phyloP scores from a whole-genome alignment of 1,140 invertebrate genomes.

The Magallana angulata region DNA sequence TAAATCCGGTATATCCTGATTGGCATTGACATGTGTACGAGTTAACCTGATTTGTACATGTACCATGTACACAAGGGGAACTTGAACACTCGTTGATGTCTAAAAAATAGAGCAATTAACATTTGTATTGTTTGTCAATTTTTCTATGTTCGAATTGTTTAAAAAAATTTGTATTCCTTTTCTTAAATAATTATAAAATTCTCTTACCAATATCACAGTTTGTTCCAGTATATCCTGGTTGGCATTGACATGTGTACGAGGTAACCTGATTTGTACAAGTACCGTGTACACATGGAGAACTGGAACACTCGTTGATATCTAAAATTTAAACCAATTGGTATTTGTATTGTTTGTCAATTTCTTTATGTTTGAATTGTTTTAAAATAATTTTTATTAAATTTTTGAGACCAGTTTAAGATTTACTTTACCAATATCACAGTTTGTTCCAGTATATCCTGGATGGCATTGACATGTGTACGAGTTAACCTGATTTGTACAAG shows the following conservation, averaged over 20 bases:
- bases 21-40: slow-evolving; percentile 66
- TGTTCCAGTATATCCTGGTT: not conserved
- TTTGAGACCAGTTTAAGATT: too few species aligned
- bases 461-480: slow-evolving; percentile 6
- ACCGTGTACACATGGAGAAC: not conserved
- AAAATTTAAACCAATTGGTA: too few species aligned
- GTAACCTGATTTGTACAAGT: not conserved
- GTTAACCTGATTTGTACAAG: not conserved
- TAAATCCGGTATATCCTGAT: slow-evolving; percentile 45
- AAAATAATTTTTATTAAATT: too few species aligned
- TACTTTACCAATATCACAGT: not conserved
- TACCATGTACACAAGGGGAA: slow-evolving; percentile 64
- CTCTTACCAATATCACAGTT: not conserved
- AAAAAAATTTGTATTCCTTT: too few species aligned
- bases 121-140: too few species aligned
- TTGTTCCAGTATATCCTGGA: not conserved
- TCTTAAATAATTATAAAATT: not conserved
- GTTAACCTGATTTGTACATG: slow-evolving; percentile 61
- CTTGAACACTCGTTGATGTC: slow-evolving; percentile 69
- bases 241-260: not conserved
- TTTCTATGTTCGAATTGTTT: too few species aligned
- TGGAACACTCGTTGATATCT: too few species aligned
- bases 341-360: not conserved
- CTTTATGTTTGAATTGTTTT: too few species aligned
- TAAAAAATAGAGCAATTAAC: not conserved